Evolutionary conservation across 2,113 vertebrate species (phyloP), one percentile per base, ranked within the genome.

Genomic region (Psittacus erithacus): DNA sequence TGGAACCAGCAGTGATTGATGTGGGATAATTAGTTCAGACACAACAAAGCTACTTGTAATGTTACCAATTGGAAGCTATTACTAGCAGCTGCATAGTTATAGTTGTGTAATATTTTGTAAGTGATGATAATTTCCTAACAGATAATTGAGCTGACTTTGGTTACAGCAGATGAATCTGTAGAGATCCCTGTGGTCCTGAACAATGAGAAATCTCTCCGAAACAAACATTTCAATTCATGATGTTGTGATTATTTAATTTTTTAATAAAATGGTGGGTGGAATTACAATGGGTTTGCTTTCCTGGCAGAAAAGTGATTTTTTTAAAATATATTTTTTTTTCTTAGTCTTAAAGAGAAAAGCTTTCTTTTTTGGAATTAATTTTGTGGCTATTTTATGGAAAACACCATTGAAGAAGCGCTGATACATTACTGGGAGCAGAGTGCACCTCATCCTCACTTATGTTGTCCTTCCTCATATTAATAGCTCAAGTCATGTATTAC

Each of bases 111-210:
- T 88, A 53, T 44, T 88, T 80, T 41, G 15, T 67, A 86, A 78
- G 65, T 82, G 57, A 46, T 82, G 47, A 38, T 86, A 88, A 83
- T 80, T 35, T 90, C 41, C 38, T 71, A 55, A 76, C 29, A 85
- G 77, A 74, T 85, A 82, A 76, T 33, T 73, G 71, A 93, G 14
- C 44, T 52, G 76, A 59, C n/a, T 90, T 90, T n/a, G 49, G 64
- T 75, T 86, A 50, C 28, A 73, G 59, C 28, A 15, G 55, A 20
- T 60, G 73, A 57, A 87, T 88, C 75, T 76, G 14, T 60, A 31
- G 83, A 92, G 70, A 82, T 22, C 53, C n/a, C 62, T 52, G 17
- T 97, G 33, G 59, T 90, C 22, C 38, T 77, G 38, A 96, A 75
- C 80, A 79, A 33, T 44, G 52, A 60, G 17, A 68, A 74, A 65